These are phyloP conservation scores for Solea senegalensis DNA, from an alignment of 2,113 vertebrate species.

Conservation along the genomic window DNA sequence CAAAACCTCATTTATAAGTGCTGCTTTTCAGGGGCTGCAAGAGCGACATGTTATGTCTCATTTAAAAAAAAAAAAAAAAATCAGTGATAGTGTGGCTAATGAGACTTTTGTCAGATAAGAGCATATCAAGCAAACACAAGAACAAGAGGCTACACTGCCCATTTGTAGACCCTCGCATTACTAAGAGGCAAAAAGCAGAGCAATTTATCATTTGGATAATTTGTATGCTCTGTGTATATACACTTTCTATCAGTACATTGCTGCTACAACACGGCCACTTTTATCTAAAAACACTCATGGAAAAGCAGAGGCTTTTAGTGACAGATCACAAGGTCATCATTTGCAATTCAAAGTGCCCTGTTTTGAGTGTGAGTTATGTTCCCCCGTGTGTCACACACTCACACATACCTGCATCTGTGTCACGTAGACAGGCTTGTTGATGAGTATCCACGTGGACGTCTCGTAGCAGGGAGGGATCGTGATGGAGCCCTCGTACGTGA, in stretches of 20 bases:
- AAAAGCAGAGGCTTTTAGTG: conserved; percentile 13
- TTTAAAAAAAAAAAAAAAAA: too few species aligned
- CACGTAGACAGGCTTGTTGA: conserved; percentile 97
- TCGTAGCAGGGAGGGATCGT: conserved; percentile 95
- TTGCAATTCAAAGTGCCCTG: conserved; percentile 37
- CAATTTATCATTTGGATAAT: background rate
- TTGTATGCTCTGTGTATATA: background rate
- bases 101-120: background rate
- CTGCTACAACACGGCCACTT: conserved; percentile 13
- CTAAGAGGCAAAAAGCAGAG: background rate
- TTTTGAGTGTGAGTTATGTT: background rate
- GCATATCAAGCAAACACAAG: background rate
- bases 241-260: background rate
- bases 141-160: background rate
- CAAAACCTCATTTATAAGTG: background rate
- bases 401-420: conserved; percentile 92
- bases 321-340: conserved; percentile 24
- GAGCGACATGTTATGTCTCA: too few species aligned
- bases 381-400: background rate
- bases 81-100: background rate
- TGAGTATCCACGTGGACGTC: conserved; percentile 95
- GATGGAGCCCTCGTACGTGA: conserved; percentile 96
- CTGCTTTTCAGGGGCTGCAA: background rate
- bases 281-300: conserved; percentile 14
- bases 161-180: background rate